These are phyloP conservation scores for Cynaeus angustus DNA, from an alignment of 2,888 invertebrate species.

Conservation along the genomic window DNA sequence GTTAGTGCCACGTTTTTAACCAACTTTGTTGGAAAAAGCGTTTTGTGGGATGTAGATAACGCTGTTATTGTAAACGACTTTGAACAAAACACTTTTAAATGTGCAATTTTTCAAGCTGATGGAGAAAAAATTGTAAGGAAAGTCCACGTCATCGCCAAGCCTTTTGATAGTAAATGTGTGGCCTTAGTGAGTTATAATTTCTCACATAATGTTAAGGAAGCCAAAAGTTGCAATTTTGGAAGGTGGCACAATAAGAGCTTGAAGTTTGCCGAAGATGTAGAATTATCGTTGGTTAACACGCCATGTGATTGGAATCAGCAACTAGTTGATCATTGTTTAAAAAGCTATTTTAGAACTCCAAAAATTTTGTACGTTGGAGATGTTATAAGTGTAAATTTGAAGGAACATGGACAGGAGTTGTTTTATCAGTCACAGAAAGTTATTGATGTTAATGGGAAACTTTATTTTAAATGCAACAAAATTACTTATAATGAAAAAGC, in stretches of 20 bases:
- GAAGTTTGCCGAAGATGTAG: slow-evolving; percentile 65
- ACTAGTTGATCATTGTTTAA: slow-evolving; percentile 76
- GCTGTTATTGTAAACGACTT: slow-evolving; percentile 57
- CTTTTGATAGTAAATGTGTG: slow-evolving; percentile 13
- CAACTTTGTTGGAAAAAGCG: slow-evolving; percentile 45
- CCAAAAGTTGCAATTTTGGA: slow-evolving; percentile 43
- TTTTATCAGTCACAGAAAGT: slow-evolving; percentile 66
- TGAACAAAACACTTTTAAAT: slow-evolving; percentile 10
- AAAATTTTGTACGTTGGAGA: slow-evolving; percentile 79
- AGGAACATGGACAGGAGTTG: slow-evolving; percentile 69
- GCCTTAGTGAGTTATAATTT: slow-evolving; percentile 36
- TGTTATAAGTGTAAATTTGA: slow-evolving; percentile 78
- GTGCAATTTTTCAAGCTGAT: background rate
- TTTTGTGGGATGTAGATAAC: slow-evolving; percentile 62
- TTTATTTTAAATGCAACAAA: slow-evolving; percentile 72
- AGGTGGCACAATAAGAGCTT: slow-evolving; percentile 48
- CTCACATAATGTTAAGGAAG: slow-evolving; percentile 48
- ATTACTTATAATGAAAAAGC: slow-evolving; percentile 56
- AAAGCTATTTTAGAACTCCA: slow-evolving; percentile 80
- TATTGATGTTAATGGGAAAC: slow-evolving; percentile 57
- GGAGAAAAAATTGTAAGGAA: slow-evolving; percentile 31
- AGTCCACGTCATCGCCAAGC: slow-evolving; percentile 46
- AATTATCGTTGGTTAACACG: slow-evolving; percentile 67
- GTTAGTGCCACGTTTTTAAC: slow-evolving; percentile 57
- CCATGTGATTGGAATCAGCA: slow-evolving; percentile 69